Evolutionary conservation across 1,140 invertebrate species (phyloP), one percentile per base, ranked within the genome.

Genomic region (Drosophila hydei): DNA sequence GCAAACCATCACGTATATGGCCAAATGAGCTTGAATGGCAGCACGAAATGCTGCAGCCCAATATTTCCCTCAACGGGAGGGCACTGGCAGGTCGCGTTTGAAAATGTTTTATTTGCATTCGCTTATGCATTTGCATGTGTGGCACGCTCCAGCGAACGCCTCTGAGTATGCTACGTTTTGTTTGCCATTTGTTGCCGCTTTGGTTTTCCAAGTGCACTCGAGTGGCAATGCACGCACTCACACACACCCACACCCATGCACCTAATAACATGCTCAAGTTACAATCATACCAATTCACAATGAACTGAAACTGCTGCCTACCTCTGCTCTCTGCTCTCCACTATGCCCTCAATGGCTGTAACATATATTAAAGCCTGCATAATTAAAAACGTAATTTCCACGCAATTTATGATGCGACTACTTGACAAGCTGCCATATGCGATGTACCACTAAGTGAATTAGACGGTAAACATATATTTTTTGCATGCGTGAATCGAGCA

Each of bases 141-240:
- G 65, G 77, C 77, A 85, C 81, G 80, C 77, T 65, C 36, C 64
- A 61, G 19, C 73, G 73, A 65, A 48, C 61, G 76, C 50, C 77
- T 38, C 21, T n/a, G 21, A 51, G 76, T 73, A 55, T 80, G 81
- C 81, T 64, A 64, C 80, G 81, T 79, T 85, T 85, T 85, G 81
- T 85, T 84, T 77, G 81, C 73, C 61, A 80, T 80, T 85, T 85
- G 80, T 87, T 85, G 77, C 54, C 80, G 61, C 73, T 84, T 65
- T 70, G 56, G 56, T 56, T 52, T 52, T 33, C 11, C 25, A 27
- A 50, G 45, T 71, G 62, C 72, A 62, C 80, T 60, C 78, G 45
- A 65, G 42, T 54, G 73, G 59, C 27, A 61, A 33, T 7, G 16
- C 50, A 45, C 16, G 45, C 30, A 45, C 40, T 36, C 33, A 33